Conservation (phyloP, 2,113 vertebrate genomes). For the Ammodramus savannarum region DNA sequence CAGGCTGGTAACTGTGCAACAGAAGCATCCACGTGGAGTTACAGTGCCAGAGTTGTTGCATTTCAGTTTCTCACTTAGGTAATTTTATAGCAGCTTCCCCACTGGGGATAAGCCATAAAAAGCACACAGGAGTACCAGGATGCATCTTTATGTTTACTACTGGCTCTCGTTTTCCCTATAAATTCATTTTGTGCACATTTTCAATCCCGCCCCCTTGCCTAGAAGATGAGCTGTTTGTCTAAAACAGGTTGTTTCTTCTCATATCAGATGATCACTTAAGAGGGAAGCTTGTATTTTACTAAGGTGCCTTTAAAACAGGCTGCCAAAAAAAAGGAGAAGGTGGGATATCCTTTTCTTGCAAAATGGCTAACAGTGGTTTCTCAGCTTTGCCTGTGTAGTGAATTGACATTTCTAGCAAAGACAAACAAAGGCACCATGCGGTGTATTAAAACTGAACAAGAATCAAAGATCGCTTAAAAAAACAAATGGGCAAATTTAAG, state of each 20-base stretch:
- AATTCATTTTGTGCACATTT: background rate
- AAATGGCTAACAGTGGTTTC: background rate
- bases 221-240: background rate
- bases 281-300: background rate
- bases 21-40: background rate
- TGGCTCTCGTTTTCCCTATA: background rate
- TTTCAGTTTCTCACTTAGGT: background rate
- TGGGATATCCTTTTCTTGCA: background rate
- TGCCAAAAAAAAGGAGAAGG: background rate
- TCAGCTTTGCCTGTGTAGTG: background rate
- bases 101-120: background rate
- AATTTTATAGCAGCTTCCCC: background rate
- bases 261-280: background rate
- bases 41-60: background rate
- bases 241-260: background rate
- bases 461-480: background rate
- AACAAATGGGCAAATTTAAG: background rate
- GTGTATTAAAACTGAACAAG: background rate
- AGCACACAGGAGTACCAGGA: background rate
- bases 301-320: background rate
- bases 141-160: background rate
- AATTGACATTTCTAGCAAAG: background rate
- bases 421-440: accelerated
- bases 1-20: background rate
- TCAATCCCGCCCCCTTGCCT: background rate